Conservation (phyloP, 2,888 invertebrate genomes). For the Nebria brevicollis region DNA sequence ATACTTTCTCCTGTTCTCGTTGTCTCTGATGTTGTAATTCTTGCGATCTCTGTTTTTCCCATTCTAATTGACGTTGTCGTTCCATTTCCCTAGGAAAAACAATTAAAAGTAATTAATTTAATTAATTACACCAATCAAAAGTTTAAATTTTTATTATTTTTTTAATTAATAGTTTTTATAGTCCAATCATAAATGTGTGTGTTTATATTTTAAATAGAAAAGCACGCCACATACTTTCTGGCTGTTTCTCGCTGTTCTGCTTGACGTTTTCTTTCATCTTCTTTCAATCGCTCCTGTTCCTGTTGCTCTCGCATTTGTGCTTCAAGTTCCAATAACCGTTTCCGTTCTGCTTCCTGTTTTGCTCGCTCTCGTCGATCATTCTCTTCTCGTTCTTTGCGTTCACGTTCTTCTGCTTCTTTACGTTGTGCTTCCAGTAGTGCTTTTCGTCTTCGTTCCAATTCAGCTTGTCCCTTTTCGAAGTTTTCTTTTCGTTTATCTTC, state of each 20-base stretch:
- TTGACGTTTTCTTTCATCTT: conserved; percentile 81
- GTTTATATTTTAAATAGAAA: conserved; percentile 5
- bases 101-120: neutral
- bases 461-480: conserved; percentile 97
- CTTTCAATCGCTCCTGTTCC: conserved; percentile 77
- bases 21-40: conserved; percentile 89
- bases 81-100: conserved; percentile 80
- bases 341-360: conserved; percentile 76
- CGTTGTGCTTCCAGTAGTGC: conserved; percentile 89
- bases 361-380: conserved; percentile 86
- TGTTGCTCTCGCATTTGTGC: conserved; percentile 81
- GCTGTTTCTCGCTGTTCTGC: conserved; percentile 84
- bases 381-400: conserved; percentile 92
- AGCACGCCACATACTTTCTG: conserved; percentile 63
- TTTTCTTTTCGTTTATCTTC: conserved; percentile 98
- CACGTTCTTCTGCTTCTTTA: conserved; percentile 92
- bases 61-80: conserved; percentile 92
- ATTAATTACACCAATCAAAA: no score
- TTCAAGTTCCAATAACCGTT: conserved; percentile 88
- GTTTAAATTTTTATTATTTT: no score
- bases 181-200: neutral
- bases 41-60: conserved; percentile 87
- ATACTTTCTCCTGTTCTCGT: conserved; percentile 84
- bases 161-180: no score
- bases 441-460: conserved; percentile 89